Evolutionary conservation across 1,140 invertebrate species (phyloP).

Genomic region (Metopolophium dirhodum): DNA sequence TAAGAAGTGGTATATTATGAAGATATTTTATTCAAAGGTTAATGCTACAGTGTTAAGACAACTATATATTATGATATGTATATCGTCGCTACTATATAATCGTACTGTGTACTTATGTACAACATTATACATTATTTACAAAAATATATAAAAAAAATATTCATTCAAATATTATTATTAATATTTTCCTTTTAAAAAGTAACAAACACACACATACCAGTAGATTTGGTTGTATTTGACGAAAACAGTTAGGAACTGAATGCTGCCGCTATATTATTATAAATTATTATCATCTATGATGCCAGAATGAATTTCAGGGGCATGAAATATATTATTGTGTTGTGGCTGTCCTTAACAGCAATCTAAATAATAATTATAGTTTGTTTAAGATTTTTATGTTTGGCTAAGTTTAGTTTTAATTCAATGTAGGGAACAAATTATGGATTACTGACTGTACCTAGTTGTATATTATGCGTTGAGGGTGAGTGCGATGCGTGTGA

Average conservation of each 20-base stretch:
- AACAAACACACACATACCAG: not conserved
- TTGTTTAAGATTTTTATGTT: not conserved
- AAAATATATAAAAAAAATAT: not conserved
- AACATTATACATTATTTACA: not conserved
- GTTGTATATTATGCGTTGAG: not conserved
- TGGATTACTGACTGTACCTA: not conserved
- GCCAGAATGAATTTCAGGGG: not conserved
- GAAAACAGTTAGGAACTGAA: not conserved
- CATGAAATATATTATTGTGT: not conserved
- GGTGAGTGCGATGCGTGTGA: not conserved
- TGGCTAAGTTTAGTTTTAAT: not conserved
- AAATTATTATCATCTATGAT: not conserved
- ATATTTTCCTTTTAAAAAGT: not conserved
- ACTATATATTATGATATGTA: not conserved
- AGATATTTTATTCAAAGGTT: not conserved
- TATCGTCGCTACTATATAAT: not conserved
- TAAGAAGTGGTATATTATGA: not conserved
- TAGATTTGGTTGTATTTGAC: constrained; percentile 21
- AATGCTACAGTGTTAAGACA: not conserved
- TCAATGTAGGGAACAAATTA: not conserved
- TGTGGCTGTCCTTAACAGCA: not conserved
- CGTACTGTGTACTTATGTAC: not conserved
- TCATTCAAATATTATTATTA: not conserved
- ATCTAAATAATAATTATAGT: too few relatives aligned
- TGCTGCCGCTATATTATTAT: not conserved